Base-by-base conservation (phyloP, 2,888 invertebrate genomes). In the Eristalis pertinax region DNA sequence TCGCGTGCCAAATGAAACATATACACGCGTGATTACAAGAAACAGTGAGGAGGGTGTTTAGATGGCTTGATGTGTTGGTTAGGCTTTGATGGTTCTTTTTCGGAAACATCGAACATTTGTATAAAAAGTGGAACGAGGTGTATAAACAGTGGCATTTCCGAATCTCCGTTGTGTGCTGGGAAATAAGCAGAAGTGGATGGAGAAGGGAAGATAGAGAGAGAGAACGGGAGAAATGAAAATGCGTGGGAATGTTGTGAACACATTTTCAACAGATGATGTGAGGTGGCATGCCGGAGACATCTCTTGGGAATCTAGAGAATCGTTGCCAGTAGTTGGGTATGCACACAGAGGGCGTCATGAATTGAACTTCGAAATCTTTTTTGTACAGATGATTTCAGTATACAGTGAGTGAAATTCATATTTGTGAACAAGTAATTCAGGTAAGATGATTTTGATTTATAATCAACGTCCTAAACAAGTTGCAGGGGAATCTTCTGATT, bases 1-100 rank as follows among this genome's bases (percentile, higher is more conserved):
- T 75, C 86, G 86, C 78, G 86, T 86, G 86, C 83, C 86, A 86
- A 86, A 24, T 63, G 11, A 78, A 83, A 82, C 60, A 70, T 60
- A 83, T 43, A 62, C 26, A 75, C 15, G 41, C 7, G 29, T 43
- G 35, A 62, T 22, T 11, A 35, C 2, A 11, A 38, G 15, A 19
- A 38, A 32, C 15, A n/a, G 58, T 58, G 50, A 2, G 15, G 35
- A 64, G 41, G 35, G 64, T 75, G 32, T 32, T 32, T 0, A 67
- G 72, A 78, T 84, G 69, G 78, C 74, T 72, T 68, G 62, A 26
- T 77, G 67, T 81, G 67, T 62, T 73, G 65, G 72, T 32, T 38
- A 56, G 24, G 11, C 32, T 19, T 43, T 64, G 64, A 19, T 67
- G 5, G n/a, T 60, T 76, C 69, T 29, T 64, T 84, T 74, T 80